Base-by-base conservation (phyloP, 2,888 invertebrate genomes). In the Agrotis puta region DNA sequence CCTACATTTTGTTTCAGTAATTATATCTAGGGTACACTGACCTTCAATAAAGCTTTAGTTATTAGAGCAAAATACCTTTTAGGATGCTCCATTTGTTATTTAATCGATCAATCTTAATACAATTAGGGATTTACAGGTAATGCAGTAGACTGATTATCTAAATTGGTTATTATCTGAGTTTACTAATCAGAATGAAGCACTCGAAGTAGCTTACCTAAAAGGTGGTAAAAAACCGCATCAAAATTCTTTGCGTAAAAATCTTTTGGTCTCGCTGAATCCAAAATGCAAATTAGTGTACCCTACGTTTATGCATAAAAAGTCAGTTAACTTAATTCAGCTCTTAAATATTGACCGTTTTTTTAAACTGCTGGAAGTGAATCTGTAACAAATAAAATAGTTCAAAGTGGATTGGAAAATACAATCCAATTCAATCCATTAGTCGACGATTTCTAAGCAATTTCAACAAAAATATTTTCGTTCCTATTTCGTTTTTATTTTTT, bases 1-100 rank as follows among this genome's bases (percentile, higher is more conserved):
- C 24, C 9, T 22, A 27, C 24, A 57, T 53, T 74, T 65, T 18
- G 61, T 54, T 80, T 63, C 13, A 54, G 53, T 74, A 65, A 80
- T 77, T 80, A 74, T 65, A 57, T 74, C 6, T 51, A 43, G 11
- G 20, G 66, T 18, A 43, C 54, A 79, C 51, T 77, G 58, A 70
- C 74, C 51, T 63, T 61, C 57, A 72, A 33, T 18, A 68, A 64
- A 79, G 53, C 4, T n/a, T 9, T 43, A 71, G 48, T 58, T 68
- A 57, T 74, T 74, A 80, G 14, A 24, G n/a, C 9, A 5, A 74
- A 39, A 24, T 22, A 45, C 18, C 58, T 62, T 71, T 56, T 65
- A 16, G 50, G 45, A 6, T 50, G 16, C 27, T 20, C 43, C 16
- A n/a, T 43, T 22, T 50, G 22, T 43, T 22, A 43, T 24, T 51